phyloP scores from a whole-genome alignment of 2,113 vertebrate genomes.

The Platichthys stellatus region DNA sequence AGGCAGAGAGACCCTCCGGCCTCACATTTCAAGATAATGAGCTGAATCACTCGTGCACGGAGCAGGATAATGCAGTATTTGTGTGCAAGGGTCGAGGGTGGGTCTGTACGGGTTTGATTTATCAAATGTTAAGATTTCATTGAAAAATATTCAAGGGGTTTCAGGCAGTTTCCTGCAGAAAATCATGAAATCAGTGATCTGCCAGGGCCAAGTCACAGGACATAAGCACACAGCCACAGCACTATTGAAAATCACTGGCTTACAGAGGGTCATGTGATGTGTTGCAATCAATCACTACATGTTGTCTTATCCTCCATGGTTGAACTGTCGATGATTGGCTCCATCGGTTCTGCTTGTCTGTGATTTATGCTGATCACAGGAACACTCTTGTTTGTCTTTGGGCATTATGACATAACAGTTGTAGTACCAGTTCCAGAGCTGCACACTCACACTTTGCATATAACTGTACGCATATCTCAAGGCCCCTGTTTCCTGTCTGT shows the following conservation, averaged over 20 bases:
- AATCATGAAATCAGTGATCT: not conserved
- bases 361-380: conserved; percentile 13
- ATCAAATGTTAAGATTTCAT: not conserved
- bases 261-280: not conserved
- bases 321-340: conserved; percentile 9
- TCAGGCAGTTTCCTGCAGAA: not conserved
- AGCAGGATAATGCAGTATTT: not conserved
- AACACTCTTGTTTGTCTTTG: conserved; percentile 1
- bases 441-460: not conserved
- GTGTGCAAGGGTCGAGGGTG: not conserved
- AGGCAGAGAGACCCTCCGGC: not conserved
- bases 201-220: not conserved
- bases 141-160: not conserved
- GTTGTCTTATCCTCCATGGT: not conserved
- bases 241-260: not conserved
- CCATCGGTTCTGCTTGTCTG: conserved; percentile 2
- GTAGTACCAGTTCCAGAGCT: not conserved
- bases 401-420: not conserved
- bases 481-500: not conserved
- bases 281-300: conserved; percentile 5
- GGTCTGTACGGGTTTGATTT: not conserved
- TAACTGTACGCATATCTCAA: not conserved
- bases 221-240: not conserved
- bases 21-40: conserved; percentile 6
- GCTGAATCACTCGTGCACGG: not conserved